Evolutionary conservation across 1,140 invertebrate genomes (phyloP).

Genomic region (Trinorchestia longiramus): DNA sequence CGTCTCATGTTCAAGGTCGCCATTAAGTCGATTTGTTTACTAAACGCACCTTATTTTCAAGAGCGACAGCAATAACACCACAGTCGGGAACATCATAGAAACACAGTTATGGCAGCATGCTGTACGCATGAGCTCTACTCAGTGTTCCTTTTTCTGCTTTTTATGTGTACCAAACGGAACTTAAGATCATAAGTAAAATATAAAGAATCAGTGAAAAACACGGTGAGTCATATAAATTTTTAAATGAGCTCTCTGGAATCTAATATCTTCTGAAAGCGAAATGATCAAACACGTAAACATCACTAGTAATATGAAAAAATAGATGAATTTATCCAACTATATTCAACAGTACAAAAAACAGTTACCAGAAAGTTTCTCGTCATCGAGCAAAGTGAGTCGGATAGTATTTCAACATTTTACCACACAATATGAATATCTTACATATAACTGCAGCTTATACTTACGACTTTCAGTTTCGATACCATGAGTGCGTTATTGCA

Average conservation of each 20-base stretch:
- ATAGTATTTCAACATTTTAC: neutral
- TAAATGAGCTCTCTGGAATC: neutral
- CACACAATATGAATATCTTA: neutral
- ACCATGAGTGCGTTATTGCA: neutral
- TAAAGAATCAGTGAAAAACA: neutral
- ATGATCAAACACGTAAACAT: neutral
- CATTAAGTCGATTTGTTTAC: neutral
- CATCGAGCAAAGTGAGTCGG: neutral
- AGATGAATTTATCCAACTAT: neutral
- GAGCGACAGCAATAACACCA: neutral
- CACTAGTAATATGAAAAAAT: neutral
- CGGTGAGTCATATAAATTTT: neutral
- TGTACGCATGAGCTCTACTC: neutral
- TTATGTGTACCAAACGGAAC: neutral
- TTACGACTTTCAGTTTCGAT: neutral
- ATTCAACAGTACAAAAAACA: neutral
- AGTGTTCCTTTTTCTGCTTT: neutral
- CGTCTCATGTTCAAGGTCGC: neutral
- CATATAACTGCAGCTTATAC: neutral
- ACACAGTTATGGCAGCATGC: neutral
- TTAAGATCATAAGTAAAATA: neutral
- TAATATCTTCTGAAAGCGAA: neutral
- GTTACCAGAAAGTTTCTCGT: too few relatives aligned
- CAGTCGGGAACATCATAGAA: neutral
- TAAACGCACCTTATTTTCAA: neutral